Evolutionary conservation across 2,113 vertebrate genomes (phyloP), one percentile per base, ranked within the genome.

Genomic region (Halichoerus grypus): DNA sequence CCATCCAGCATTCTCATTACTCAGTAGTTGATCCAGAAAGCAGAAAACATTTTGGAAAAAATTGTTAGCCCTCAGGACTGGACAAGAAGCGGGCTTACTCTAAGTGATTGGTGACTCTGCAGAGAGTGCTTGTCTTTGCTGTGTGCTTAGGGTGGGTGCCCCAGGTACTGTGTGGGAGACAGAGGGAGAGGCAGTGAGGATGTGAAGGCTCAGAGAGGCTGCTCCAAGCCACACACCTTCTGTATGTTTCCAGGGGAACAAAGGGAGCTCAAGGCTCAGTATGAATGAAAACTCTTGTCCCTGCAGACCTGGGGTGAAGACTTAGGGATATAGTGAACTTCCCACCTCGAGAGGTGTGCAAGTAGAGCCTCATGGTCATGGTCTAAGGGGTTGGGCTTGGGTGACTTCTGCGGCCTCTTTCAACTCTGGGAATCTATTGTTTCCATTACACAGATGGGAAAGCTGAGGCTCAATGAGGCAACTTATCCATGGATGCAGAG

Each of bases 181-280:
- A 12, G 39, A 12, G 42, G 16, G 46, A 31, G 33, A 7, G 42
- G 55, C 46, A 11, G 36, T 0, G 65, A 42, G 11, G 4, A 4
- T 4, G 19, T 0, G 6, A 26, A 11, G 26, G 39, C 33, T 18
- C 10, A n/a, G 46, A 4, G 33, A n/a, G 76, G 46, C 12, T 33
- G 36, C 46, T 12, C 3, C 8, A 21, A 39, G 26, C 31, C 36
- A 26, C 10, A 0, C 5, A 4, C 4, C 0, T 3, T 15, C 42
- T 33, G 22, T 42, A n/a, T 63, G 42, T 7, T 4, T 79, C 67
- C 14, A 7, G 28, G 77, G n/a, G 9, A 51, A 49, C 71, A 10
- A 15, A 18, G 12, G 16, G 22, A 51, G 16, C 36, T 55, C 72
- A 49, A 8, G 93, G 42, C 39, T 91, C 24, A 1, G 5, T 28